phyloP scores from a whole-genome alignment of 2,113 vertebrate species.

The Cyphomyrus discorhynchus region DNA sequence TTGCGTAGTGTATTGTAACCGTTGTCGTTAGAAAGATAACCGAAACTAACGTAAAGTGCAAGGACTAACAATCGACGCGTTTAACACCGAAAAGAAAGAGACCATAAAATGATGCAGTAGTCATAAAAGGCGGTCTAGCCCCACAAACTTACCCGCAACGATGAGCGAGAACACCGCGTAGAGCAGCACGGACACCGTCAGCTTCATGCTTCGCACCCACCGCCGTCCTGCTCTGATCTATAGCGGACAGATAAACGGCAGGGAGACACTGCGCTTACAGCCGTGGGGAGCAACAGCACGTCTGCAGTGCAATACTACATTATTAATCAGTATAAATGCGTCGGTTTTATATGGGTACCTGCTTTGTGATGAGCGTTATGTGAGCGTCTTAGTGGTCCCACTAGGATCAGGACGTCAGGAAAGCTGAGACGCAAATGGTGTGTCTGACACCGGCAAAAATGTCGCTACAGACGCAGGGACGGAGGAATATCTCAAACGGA shows the following conservation, averaged over 20 bases:
- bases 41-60: not conserved
- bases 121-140: not conserved
- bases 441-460: not conserved
- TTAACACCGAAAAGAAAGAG: not conserved
- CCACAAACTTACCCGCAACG: slow-evolving; percentile 1
- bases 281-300: not conserved
- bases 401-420: not conserved
- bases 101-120: not conserved
- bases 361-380: not conserved
- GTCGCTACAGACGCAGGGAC: not conserved
- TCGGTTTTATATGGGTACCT: not conserved
- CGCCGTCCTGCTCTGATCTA: not conserved
- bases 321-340: no score
- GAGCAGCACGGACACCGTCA: slow-evolving; percentile 5
- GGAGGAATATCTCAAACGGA: not conserved
- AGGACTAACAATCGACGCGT: not conserved
- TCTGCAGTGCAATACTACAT: not conserved
- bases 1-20: not conserved
- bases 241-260: not conserved
- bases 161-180: not conserved
- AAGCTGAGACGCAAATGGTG: not conserved
- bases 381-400: not conserved
- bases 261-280: not conserved
- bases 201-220: not conserved
- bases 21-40: not conserved